These are phyloP conservation scores for Callimorpha dominula DNA, from an alignment of 2,888 invertebrate species.

Conservation along the genomic window DNA sequence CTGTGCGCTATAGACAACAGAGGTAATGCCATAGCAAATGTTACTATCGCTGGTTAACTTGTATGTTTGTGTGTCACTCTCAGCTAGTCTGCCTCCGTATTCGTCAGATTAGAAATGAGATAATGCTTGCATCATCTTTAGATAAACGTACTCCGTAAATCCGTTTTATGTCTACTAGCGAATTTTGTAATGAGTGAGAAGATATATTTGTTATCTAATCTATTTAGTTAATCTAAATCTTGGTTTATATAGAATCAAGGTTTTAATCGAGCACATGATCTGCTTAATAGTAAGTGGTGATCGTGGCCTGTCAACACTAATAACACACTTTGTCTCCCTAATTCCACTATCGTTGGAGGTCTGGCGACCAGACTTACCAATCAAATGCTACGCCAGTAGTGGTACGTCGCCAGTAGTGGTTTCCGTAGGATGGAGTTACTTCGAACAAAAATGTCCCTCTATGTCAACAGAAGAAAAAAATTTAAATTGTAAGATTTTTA, in stretches of 20 bases:
- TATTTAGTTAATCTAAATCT: background rate
- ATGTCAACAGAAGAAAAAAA: too few species aligned
- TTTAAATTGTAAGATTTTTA: too few species aligned
- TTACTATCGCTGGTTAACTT: constrained; percentile 74
- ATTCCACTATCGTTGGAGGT: background rate
- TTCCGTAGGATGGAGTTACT: too few species aligned
- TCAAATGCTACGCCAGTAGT: too few species aligned
- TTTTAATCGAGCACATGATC: background rate
- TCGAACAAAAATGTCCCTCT: too few species aligned
- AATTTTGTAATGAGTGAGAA: constrained; percentile 8
- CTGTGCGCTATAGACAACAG: constrained; percentile 79
- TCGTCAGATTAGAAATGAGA: constrained; percentile 51
- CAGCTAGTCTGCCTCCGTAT: constrained; percentile 70
- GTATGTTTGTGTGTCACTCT: constrained; percentile 68
- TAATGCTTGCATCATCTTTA: constrained; percentile 40
- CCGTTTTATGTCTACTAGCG: constrained; percentile 2
- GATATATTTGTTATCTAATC: background rate
- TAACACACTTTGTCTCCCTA: background rate
- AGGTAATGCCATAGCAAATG: constrained; percentile 79
- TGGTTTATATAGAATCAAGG: background rate
- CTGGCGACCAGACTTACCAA: background rate
- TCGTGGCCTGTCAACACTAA: background rate
- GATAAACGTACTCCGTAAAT: constrained; percentile 16
- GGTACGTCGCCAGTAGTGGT: too few species aligned
- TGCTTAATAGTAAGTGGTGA: background rate